Evolutionary conservation across 2,888 invertebrate genomes (phyloP).

Genomic region (Sesamia inferens): DNA sequence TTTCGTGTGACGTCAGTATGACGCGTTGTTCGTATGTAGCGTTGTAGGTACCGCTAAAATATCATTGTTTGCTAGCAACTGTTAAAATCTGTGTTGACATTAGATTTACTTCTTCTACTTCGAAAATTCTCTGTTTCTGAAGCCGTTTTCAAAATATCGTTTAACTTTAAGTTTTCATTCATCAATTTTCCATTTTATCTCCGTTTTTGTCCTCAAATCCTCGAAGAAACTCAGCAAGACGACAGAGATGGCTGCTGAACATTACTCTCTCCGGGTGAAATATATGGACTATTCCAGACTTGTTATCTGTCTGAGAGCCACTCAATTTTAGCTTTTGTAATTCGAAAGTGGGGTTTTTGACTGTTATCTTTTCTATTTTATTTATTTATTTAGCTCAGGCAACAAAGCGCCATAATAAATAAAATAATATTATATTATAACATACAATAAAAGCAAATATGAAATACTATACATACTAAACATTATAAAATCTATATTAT

Average conservation of each 20-base stretch:
- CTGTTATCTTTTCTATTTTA: not conserved
- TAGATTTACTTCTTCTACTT: not conserved
- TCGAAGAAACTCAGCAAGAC: conserved; percentile 11
- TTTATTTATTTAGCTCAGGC: not conserved
- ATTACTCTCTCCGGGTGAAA: conserved; percentile 45
- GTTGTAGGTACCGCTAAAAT: no score
- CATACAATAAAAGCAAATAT: no score
- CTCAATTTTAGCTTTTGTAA: conserved; percentile 29
- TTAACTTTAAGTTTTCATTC: not conserved
- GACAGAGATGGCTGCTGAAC: conserved; percentile 36
- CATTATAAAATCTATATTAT: no score
- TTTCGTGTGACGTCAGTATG: no score
- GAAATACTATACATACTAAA: no score
- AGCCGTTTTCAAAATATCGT: not conserved
- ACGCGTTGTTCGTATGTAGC: no score
- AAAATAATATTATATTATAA: no score
- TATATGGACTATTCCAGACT: conserved; percentile 35
- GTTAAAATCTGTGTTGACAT: not conserved
- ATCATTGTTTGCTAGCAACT: not conserved
- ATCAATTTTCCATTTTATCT: conserved; percentile 3
- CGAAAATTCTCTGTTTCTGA: not conserved
- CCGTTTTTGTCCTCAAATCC: conserved; percentile 1
- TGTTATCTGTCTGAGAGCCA: conserved; percentile 28
- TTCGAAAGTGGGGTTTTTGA: conserved; percentile 12
- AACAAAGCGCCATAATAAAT: no score